Evolutionary conservation across 2,113 vertebrate genomes (phyloP).

Genomic region (Anguilla rostrata): DNA sequence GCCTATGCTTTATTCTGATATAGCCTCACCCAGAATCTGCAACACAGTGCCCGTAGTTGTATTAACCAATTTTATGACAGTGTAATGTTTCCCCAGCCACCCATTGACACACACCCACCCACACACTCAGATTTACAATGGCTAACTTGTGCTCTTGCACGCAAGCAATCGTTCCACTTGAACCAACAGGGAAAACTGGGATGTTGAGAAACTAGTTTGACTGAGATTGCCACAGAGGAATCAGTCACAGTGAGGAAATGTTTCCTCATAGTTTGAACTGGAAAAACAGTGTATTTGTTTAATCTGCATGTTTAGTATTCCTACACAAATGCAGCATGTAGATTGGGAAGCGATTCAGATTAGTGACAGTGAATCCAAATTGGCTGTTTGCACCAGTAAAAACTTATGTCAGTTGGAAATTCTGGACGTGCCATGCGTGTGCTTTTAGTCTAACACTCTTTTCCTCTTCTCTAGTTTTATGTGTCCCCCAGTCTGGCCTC

Average conservation of each 20-base stretch:
- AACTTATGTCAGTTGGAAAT: neutral
- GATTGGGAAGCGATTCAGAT: neutral
- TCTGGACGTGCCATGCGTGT: neutral
- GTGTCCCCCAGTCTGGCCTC: slow-evolving; percentile 85
- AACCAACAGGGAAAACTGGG: too few species aligned
- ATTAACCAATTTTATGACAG: too few species aligned
- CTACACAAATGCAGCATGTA: neutral
- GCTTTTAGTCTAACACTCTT: neutral
- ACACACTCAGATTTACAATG: too few species aligned
- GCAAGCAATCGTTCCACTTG: too few species aligned
- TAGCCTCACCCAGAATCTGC: too few species aligned
- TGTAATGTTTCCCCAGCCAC: too few species aligned
- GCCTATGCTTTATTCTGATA: too few species aligned
- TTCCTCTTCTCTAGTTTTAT: slow-evolving; percentile 76
- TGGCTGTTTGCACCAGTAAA: neutral
- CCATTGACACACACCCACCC: too few species aligned
- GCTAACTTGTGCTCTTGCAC: too few species aligned
- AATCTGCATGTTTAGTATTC: neutral
- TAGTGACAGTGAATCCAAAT: neutral
- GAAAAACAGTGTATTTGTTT: neutral
- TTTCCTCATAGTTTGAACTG: neutral
- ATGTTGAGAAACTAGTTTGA: neutral
- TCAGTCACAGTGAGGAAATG: neutral
- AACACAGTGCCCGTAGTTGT: too few species aligned
- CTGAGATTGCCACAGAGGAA: neutral